Evolutionary conservation across 2,113 vertebrate genomes (phyloP), one percentile per base, ranked within the genome.

Genomic region (Phrynosoma platyrhinos): DNA sequence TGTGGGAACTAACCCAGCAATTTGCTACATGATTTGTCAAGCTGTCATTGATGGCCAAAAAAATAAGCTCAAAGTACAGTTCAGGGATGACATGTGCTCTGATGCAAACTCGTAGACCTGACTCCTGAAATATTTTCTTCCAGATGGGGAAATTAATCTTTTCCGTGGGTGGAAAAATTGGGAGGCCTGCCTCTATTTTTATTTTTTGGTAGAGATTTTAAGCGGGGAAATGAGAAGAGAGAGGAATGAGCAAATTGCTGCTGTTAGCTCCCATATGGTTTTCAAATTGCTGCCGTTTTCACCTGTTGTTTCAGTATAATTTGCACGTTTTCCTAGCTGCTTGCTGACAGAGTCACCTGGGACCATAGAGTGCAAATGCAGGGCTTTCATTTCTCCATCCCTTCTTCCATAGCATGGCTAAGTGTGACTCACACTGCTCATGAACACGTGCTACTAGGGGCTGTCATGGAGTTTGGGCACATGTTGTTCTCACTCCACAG

Each of bases 211-310:
- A 47, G 47, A 47, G 47, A 47, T 47, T 66, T 20, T 23, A 47
- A n/a, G 78, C 72, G 75, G 25, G 40, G 85, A 84, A 92, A 86
- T 42, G 23, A 23, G 53, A 88, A 87, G 91, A 87, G 47, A 47
- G 90, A 89, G 30, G 40, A 71, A 53, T 1, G 75, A 94, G 91
- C 90, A 89, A 91, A 87, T 90, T 91, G 47, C 87, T 92, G 87
- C 76, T 53, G 0, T 91, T 89, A 90, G 89, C 64, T 95, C 82
- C 47, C 84, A 79, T 75, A 0, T 40, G 81, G 85, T 80, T 95
- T 93, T 92, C 88, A 94, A 78, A 87, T 91, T 86, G 91, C 91
- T 92, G 78, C 87, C 8, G 69, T 85, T 90, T 84, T 89, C 14
- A 66, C 83, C 76, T 77, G 82, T 86, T 86, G 74, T 16, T 72